Conservation (phyloP, 2,113 vertebrate species). For the Nesoenas mayeri region DNA sequence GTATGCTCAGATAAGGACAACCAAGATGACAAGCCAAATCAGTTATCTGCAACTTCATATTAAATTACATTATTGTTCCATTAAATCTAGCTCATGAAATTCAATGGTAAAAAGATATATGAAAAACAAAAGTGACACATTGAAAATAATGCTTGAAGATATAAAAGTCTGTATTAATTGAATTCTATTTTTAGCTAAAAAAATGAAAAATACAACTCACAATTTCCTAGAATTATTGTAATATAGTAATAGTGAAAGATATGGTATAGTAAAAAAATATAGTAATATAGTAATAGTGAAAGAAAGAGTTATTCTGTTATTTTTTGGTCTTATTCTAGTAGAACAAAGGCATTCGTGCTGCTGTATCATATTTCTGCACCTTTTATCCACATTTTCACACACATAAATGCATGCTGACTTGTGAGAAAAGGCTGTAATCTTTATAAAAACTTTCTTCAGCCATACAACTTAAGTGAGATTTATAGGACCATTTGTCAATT, state of each 20-base stretch:
- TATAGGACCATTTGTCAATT: neutral
- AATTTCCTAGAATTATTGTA: neutral
- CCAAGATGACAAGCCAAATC: neutral
- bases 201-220: neutral
- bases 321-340: neutral
- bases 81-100: neutral
- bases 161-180: neutral
- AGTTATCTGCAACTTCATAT: neutral
- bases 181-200: neutral
- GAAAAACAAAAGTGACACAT: neutral
- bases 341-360: neutral
- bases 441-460: neutral
- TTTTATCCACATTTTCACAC: neutral
- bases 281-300: fast-evolving
- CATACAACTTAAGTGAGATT: neutral
- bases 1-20: neutral
- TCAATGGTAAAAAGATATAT: neutral
- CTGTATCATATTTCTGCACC: neutral
- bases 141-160: neutral
- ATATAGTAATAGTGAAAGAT: fast-evolving
- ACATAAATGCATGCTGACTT: neutral
- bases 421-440: neutral
- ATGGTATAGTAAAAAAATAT: too few relatives aligned
- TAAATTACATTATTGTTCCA: neutral
- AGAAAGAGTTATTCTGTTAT: neutral